phyloP scores from a whole-genome alignment of 1,140 invertebrate species.

The Euura saliciscinereae region DNA sequence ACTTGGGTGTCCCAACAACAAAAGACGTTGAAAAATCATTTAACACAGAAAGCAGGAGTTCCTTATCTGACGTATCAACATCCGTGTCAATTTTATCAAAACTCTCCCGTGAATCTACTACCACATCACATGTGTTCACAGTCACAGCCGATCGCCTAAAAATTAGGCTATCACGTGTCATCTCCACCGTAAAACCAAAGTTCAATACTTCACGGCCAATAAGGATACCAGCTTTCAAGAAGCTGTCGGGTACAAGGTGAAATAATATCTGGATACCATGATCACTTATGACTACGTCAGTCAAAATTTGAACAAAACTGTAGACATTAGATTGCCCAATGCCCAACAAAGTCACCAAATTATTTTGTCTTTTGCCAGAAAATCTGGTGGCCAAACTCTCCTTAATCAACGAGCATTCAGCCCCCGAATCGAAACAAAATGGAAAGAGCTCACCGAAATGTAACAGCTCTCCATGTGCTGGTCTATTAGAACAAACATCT shows the following conservation, averaged over 20 bases:
- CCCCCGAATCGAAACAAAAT: constrained; percentile 26
- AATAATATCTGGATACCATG: constrained; percentile 9
- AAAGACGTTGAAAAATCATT: constrained; percentile 12
- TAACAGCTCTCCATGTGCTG: neutral
- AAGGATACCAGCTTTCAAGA: constrained; percentile 8
- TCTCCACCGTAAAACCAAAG: constrained; percentile 13
- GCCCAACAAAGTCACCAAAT: constrained; percentile 15
- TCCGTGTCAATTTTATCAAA: constrained; percentile 8
- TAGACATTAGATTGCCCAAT: constrained; percentile 9
- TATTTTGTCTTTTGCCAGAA: constrained; percentile 14
- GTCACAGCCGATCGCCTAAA: neutral
- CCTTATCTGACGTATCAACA: constrained; percentile 1
- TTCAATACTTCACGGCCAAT: constrained; percentile 22
- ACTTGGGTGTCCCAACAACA: neutral
- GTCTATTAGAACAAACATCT: neutral
- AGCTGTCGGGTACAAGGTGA: constrained; percentile 12
- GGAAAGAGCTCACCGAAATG: constrained; percentile 22
- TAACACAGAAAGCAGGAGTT: neutral
- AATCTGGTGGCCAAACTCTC: constrained; percentile 19
- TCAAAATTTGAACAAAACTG: constrained; percentile 18
- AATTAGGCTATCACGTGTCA: constrained; percentile 15
- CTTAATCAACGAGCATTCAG: constrained; percentile 26
- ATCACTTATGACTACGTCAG: constrained; percentile 8
- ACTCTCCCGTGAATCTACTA: neutral
- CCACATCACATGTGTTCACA: constrained; percentile 9